A percentile compares a stretch with the other conserved stretches of the same genome.
These are phyloP conservation scores for Eudemis profundana DNA, from an alignment of 2,888 invertebrate species.

Conservation along the genomic window DNA sequence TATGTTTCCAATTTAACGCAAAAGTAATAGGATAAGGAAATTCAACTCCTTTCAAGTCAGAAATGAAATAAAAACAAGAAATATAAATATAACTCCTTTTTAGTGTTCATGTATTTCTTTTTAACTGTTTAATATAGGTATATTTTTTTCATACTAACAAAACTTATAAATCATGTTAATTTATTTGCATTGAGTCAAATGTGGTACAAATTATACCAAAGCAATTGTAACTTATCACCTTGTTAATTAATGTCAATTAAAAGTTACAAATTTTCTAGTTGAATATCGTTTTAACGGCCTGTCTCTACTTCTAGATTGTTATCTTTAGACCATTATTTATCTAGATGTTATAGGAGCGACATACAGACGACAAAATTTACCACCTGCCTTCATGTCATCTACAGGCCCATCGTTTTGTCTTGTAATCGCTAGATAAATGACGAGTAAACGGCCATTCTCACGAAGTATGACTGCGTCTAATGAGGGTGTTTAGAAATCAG, in stretches of 20 bases:
- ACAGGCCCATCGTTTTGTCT: no score
- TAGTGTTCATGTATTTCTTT: neutral
- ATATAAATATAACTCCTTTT: neutral
- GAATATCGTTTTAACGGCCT: slow-evolving; percentile 23
- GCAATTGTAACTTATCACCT: slow-evolving; percentile 45
- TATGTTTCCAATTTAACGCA: slow-evolving; percentile 23
- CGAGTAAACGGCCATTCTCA: no score
- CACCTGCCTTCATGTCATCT: no score
- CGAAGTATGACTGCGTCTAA: no score
- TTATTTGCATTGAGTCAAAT: neutral
- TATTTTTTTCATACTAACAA: neutral
- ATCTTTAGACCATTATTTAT: neutral
- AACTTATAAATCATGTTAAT: neutral
- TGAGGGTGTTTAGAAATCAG: no score
- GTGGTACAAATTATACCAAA: slow-evolving; percentile 42
- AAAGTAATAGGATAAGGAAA: slow-evolving; percentile 8
- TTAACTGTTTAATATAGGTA: neutral
- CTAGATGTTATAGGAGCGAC: neutral
- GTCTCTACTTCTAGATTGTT: slow-evolving; percentile 6
- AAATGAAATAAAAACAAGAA: no score
- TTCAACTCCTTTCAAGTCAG: neutral
- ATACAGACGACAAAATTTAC: no score
- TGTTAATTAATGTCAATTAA: slow-evolving; percentile 68
- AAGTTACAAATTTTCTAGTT: slow-evolving; percentile 55
- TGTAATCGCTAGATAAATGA: no score